Conservation (phyloP, 1,140 invertebrate species). For the Pteromalus puparum region DNA sequence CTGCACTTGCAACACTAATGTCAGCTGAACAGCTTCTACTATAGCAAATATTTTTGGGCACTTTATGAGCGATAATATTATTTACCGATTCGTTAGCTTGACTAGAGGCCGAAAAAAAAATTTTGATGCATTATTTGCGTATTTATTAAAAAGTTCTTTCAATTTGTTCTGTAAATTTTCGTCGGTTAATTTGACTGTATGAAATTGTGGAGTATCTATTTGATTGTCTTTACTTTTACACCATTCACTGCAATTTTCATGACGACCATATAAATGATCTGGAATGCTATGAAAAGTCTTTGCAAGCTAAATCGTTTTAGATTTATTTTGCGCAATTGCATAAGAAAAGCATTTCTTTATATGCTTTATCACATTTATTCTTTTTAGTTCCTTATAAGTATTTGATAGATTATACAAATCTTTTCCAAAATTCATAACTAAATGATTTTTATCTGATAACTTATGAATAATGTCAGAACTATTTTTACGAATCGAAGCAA, state of each 20-base stretch:
- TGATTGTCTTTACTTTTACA: neutral
- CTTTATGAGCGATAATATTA: no score
- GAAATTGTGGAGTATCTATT: conserved; percentile 21
- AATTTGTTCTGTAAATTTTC: conserved; percentile 49
- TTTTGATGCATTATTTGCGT: conserved; percentile 47
- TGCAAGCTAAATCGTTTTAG: neutral
- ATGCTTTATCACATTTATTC: conserved; percentile 30
- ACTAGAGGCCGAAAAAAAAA: neutral
- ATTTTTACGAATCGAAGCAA: conserved; percentile 6
- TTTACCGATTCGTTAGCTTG: neutral
- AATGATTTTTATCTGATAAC: conserved; percentile 37
- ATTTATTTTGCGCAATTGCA: conserved; percentile 32
- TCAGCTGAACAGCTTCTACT: no score
- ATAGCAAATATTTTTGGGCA: no score
- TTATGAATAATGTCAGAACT: conserved; percentile 9
- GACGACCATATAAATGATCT: conserved; percentile 21
- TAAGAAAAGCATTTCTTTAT: conserved; percentile 46
- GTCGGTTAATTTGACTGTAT: conserved; percentile 39
- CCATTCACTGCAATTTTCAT: conserved; percentile 20
- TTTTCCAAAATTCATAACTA: conserved; percentile 24
- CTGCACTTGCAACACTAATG: no score
- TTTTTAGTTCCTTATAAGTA: conserved; percentile 7
- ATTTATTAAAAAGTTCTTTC: conserved; percentile 54
- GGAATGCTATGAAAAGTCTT: neutral
- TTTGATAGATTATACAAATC: conserved; percentile 31